A percentile compares a stretch with the other conserved stretches of the same genome.
These are phyloP conservation scores for Heptranchias perlo DNA, from an alignment of 2,113 vertebrate genomes.

Conservation along the genomic window DNA sequence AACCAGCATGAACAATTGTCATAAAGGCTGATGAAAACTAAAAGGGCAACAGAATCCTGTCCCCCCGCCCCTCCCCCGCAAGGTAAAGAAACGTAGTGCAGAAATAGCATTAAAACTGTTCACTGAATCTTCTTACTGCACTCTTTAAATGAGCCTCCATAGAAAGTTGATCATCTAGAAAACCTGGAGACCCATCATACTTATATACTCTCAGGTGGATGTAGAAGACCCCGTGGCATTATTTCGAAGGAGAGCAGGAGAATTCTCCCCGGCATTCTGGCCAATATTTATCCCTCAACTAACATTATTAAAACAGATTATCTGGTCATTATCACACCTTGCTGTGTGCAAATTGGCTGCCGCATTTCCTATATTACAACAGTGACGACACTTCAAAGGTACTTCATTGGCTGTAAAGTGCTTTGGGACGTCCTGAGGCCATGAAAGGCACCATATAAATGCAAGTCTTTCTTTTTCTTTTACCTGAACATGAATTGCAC, in stretches of 20 bases:
- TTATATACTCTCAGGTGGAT: not conserved
- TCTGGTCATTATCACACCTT: not conserved
- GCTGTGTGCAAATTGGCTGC: not conserved
- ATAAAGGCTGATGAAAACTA: not conserved
- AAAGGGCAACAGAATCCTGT: not conserved
- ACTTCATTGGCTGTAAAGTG: not conserved
- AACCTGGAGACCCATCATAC: not conserved
- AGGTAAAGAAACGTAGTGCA: not conserved
- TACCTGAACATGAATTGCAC: no score
- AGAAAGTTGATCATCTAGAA: not conserved
- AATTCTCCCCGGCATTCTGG: not conserved
- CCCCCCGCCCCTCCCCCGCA: not conserved
- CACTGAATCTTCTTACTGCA: not conserved
- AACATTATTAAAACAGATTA: not conserved
- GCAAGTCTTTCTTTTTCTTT: no score
- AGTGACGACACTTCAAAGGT: not conserved
- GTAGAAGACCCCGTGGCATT: not conserved
- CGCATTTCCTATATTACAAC: not conserved
- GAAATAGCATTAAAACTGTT: not conserved
- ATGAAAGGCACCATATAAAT: no score
- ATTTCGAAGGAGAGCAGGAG: not conserved
- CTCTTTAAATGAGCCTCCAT: not conserved
- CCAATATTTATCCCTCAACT: not conserved
- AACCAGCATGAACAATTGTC: not conserved
- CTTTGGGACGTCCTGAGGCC: no score